These are phyloP conservation scores for Struthidea cinerea DNA, from an alignment of 2,113 vertebrate species.

Conservation along the genomic window DNA sequence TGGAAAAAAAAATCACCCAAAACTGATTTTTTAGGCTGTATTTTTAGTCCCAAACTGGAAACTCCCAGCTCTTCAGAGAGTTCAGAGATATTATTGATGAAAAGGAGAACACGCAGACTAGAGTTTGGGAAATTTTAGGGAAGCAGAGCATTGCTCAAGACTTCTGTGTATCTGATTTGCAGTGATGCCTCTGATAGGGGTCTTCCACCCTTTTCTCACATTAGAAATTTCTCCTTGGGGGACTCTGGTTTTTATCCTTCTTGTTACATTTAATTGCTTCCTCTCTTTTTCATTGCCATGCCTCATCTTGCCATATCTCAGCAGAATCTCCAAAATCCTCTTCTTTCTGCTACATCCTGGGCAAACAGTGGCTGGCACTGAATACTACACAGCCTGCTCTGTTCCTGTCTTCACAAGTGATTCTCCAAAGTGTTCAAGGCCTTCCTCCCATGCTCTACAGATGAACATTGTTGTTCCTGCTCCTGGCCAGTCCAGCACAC, in stretches of 20 bases:
- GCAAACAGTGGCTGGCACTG: background rate
- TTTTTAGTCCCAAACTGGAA: background rate
- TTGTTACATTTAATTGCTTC: background rate
- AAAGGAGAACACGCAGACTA: background rate
- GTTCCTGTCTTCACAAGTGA: background rate
- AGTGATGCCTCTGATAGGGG: background rate
- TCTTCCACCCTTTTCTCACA: background rate
- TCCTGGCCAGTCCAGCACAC: background rate
- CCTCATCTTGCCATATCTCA: background rate
- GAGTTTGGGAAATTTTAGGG: background rate
- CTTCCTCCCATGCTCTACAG: background rate
- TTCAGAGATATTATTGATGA: fast-evolving
- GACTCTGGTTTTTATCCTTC: background rate
- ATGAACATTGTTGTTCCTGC: background rate
- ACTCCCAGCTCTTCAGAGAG: background rate
- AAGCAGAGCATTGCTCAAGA: background rate
- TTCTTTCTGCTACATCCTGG: background rate
- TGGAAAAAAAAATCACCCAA: background rate
- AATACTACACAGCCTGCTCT: background rate
- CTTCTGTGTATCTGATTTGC: background rate
- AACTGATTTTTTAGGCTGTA: background rate
- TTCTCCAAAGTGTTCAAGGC: background rate
- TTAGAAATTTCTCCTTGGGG: background rate
- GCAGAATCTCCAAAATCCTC: background rate
- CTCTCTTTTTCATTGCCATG: background rate